A percentile compares a stretch with the other conserved stretches of the same genome.
phyloP scores from a whole-genome alignment of 2,797 vertebrate genomes.

The Acrossocheilus wenchowensis region DNA sequence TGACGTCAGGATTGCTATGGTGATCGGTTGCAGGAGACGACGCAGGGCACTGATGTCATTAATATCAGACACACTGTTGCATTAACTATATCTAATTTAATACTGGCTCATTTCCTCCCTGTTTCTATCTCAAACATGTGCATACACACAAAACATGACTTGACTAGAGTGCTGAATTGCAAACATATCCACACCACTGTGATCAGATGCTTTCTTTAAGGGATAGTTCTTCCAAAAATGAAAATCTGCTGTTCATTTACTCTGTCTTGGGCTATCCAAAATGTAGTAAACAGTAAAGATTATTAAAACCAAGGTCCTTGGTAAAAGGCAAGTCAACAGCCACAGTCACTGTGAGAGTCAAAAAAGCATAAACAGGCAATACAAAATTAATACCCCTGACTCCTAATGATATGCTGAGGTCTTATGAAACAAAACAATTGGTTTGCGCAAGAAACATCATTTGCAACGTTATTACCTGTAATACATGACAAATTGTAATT shows the following conservation, averaged over 20 bases:
- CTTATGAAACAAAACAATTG: too few species aligned
- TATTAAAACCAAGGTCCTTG: background rate
- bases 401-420: too few species aligned
- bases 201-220: background rate
- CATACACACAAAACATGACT: background rate
- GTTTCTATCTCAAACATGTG: background rate
- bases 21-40: constrained; percentile 55
- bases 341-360: too few species aligned
- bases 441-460: too few species aligned
- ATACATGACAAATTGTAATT: too few species aligned
- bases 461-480: too few species aligned
- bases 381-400: too few species aligned
- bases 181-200: background rate
- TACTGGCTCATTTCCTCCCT: background rate
- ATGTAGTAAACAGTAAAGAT: background rate
- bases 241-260: background rate
- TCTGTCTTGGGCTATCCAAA: background rate
- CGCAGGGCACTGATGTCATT: constrained; percentile 8
- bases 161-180: background rate
- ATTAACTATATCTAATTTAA: constrained; percentile 18
- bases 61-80: constrained; percentile 3
- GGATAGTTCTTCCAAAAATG: background rate
- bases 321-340: too few species aligned
- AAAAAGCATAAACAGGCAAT: too few species aligned
- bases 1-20: constrained; percentile 65